Evolutionary conservation across 53 echinoderm and acorn worm species (phyloP).

Genomic region (Echinometra lucunter): DNA sequence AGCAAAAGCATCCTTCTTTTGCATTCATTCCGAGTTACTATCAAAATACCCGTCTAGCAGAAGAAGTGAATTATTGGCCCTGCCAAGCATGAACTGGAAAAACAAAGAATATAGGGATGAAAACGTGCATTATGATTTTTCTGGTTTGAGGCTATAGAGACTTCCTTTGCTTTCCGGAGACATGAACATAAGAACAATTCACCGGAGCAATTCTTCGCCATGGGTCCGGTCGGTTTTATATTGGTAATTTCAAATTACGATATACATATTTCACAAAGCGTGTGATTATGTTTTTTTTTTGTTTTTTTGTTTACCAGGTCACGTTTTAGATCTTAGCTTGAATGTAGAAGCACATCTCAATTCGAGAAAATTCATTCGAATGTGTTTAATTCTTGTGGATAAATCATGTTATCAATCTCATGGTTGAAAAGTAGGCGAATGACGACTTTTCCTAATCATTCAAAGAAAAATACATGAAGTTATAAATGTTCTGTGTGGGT

Average conservation of each 20-base stretch:
- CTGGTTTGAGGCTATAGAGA: not conserved
- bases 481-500: too few relatives aligned
- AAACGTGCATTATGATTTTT: not conserved
- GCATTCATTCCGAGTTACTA: conserved; percentile 41
- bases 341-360: too few relatives aligned
- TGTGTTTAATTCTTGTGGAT: not conserved
- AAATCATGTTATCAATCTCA: not conserved
- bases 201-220: not conserved
- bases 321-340: too few relatives aligned
- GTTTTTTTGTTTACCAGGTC: too few relatives aligned
- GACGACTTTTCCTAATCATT: not conserved
- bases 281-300: not conserved
- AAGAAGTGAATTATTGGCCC: conserved; percentile 39
- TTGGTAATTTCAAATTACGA: not conserved
- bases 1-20: not conserved
- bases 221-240: not conserved
- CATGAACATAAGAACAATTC: not conserved
- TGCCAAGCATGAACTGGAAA: not conserved
- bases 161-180: not conserved
- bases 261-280: not conserved
- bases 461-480: too few relatives aligned
- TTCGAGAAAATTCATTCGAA: too few relatives aligned
- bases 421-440: not conserved
- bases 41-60: not conserved
- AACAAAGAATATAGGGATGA: conserved; percentile 12